Evolutionary conservation across 2,113 vertebrate species (phyloP).

Genomic region (Hoplias malabaricus): DNA sequence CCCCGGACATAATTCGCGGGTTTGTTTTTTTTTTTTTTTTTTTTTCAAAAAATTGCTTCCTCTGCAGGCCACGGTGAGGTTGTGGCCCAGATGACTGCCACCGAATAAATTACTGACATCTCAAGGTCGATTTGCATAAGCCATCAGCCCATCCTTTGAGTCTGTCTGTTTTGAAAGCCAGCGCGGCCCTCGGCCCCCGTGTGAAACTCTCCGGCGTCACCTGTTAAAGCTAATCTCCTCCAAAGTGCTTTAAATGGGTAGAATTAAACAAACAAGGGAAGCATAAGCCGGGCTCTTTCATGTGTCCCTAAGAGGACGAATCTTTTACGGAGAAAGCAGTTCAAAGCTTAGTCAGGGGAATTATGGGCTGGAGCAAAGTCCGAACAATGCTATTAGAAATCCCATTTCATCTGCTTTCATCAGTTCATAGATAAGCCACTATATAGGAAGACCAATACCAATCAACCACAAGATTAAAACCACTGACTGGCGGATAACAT

Average conservation of each 20-base stretch:
- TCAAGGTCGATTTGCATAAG: conserved; percentile 52
- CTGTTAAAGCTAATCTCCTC: conserved; percentile 48
- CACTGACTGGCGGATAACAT: no score
- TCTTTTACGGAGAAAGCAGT: conserved; percentile 35
- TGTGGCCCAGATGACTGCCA: conserved; percentile 36
- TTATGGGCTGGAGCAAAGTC: conserved; percentile 36
- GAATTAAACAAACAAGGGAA: conserved; percentile 53
- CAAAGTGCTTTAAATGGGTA: conserved; percentile 47
- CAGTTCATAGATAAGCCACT: not conserved
- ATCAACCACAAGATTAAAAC: no score
- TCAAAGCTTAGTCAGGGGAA: conserved; percentile 42
- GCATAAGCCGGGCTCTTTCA: conserved; percentile 43
- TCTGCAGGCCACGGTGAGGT: conserved; percentile 31
- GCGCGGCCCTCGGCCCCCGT: conserved; percentile 15
- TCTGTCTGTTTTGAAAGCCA: conserved; percentile 37
- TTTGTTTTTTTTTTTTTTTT: conserved; percentile 26
- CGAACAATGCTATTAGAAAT: not conserved
- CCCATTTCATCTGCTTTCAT: conserved; percentile 9
- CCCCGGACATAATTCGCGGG: conserved; percentile 31
- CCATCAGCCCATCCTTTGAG: conserved; percentile 47
- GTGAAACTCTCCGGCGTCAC: conserved; percentile 34
- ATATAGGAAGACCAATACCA: no score
- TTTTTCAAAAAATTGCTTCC: conserved; percentile 31
- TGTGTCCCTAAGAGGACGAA: conserved; percentile 23
- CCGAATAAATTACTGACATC: conserved; percentile 50